Evolutionary conservation across 2,888 invertebrate genomes (phyloP).

Genomic region (Bellardia bayeri): DNA sequence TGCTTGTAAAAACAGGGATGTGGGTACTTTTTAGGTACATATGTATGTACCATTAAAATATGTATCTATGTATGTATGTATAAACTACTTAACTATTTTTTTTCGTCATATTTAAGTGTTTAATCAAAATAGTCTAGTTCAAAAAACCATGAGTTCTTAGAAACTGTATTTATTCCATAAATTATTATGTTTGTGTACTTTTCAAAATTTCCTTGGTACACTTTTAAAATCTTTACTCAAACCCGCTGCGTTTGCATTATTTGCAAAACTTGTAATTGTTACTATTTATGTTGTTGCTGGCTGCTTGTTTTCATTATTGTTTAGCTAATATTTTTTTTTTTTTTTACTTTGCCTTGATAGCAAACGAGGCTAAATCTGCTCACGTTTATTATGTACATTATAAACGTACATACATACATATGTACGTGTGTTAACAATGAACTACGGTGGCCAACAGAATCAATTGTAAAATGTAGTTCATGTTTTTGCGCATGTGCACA

Average conservation of each 20-base stretch:
- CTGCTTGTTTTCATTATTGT: conserved; percentile 18
- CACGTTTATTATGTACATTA: conserved; percentile 62
- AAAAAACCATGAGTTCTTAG: too few species aligned
- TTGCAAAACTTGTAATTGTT: background rate
- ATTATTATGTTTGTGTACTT: too few species aligned
- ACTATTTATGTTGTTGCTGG: conserved; percentile 3
- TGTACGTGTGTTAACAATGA: conserved; percentile 30
- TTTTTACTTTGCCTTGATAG: conserved; percentile 63
- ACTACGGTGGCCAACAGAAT: conserved; percentile 35
- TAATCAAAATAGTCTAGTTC: too few species aligned
- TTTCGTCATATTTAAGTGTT: too few species aligned
- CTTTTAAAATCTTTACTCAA: background rate
- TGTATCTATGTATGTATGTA: too few species aligned
- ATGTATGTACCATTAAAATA: background rate
- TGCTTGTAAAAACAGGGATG: background rate
- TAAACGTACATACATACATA: too few species aligned
- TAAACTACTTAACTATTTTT: too few species aligned
- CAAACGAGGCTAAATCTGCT: conserved; percentile 69
- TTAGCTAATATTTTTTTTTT: conserved; percentile 7
- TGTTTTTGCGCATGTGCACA: conserved; percentile 42
- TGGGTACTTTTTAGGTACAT: background rate
- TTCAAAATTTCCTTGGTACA: too few species aligned
- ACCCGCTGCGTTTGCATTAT: background rate
- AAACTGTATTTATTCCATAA: too few species aligned
- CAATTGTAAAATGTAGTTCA: conserved; percentile 44